Evolutionary conservation across 2,113 vertebrate species (phyloP).

Genomic region (Axis porcinus): DNA sequence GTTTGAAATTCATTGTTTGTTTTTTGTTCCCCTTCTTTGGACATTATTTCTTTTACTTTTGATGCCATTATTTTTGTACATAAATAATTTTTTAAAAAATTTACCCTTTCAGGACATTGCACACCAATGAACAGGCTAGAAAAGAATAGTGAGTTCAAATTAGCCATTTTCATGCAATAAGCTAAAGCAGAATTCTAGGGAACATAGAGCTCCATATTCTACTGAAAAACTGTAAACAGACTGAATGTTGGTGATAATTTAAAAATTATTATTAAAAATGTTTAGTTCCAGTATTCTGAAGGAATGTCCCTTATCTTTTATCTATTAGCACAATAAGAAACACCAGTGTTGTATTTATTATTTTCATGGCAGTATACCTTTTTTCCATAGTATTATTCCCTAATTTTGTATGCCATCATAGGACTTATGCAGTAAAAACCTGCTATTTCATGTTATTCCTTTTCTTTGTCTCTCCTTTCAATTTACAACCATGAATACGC

Average conservation of each 20-base stretch:
- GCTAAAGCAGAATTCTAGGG: not conserved
- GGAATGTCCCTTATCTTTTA: not conserved
- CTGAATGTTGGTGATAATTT: not conserved
- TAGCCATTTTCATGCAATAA: not conserved
- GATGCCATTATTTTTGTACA: not conserved
- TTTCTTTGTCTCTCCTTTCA: not conserved
- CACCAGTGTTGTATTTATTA: not conserved
- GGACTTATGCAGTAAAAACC: not conserved
- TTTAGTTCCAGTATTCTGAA: slow-evolving; percentile 10
- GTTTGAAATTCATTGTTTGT: not conserved
- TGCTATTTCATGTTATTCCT: not conserved
- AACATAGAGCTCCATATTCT: not conserved
- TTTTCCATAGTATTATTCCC: not conserved
- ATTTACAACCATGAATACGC: not conserved
- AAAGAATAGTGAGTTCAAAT: slow-evolving; percentile 32
- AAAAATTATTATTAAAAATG: not conserved
- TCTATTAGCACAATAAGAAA: not conserved
- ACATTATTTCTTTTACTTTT: not conserved
- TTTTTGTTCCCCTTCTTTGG: not conserved
- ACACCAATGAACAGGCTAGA: slow-evolving; percentile 5
- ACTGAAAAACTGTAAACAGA: not conserved
- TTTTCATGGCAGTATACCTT: not conserved
- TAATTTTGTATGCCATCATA: not conserved
- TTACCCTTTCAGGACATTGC: not conserved
- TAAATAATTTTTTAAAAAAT: not conserved